These are phyloP conservation scores for Passer domesticus DNA, from an alignment of 2,113 vertebrate genomes.

Conservation along the genomic window DNA sequence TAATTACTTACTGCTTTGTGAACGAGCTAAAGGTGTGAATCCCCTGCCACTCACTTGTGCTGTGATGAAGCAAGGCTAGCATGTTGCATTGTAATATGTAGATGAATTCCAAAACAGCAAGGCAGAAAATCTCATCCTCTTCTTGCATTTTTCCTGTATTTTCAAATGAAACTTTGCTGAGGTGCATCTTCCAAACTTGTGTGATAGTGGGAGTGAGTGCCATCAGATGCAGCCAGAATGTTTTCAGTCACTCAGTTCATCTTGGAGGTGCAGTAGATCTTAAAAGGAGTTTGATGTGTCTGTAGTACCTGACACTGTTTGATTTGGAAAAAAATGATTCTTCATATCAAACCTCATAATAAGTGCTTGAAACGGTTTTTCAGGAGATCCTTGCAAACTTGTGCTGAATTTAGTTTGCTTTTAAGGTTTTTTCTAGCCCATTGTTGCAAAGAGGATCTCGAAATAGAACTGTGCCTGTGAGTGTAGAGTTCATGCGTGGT, in stretches of 20 bases:
- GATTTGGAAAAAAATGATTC: background rate
- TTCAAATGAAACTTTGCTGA: background rate
- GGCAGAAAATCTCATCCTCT: background rate
- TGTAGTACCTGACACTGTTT: background rate
- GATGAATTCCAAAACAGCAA: background rate
- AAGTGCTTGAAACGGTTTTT: background rate
- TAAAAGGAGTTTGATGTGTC: background rate
- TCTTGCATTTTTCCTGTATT: background rate
- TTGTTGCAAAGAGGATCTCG: background rate
- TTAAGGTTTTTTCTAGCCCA: background rate
- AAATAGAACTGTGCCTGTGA: background rate
- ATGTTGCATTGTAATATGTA: background rate
- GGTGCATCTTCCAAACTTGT: background rate
- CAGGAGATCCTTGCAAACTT: background rate
- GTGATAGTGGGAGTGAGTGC: background rate
- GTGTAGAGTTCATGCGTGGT: background rate
- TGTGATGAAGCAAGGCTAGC: background rate
- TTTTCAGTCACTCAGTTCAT: background rate
- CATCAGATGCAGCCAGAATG: rapidly evolving
- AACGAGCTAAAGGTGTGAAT: background rate
- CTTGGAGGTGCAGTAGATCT: background rate
- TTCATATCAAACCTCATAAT: background rate
- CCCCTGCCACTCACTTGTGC: background rate
- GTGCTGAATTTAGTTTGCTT: background rate
- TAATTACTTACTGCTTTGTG: background rate